These are phyloP conservation scores for Eolophus roseicapilla DNA, from an alignment of 2,113 vertebrate genomes.

Conservation along the genomic window DNA sequence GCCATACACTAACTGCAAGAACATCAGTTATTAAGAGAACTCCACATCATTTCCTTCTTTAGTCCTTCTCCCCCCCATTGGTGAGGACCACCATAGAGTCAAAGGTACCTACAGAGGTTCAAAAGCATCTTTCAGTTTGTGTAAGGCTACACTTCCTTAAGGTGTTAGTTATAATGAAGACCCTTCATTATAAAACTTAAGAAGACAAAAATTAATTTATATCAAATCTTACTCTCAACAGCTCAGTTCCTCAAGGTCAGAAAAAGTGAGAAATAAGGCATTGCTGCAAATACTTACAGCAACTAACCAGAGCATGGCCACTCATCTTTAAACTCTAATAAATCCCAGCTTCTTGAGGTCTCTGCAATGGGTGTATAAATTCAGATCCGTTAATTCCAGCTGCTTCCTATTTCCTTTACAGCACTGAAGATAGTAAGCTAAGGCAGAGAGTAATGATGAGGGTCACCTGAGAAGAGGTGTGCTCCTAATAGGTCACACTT, in stretches of 20 bases:
- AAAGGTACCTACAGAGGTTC: background rate
- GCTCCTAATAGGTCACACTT: background rate
- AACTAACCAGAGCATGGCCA: fast-evolving
- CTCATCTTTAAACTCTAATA: background rate
- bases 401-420: background rate
- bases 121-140: background rate
- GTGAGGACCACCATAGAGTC: background rate
- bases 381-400: background rate
- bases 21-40: background rate
- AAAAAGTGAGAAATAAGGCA: background rate
- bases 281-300: background rate
- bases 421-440: background rate
- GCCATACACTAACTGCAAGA: background rate
- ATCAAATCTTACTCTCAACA: background rate
- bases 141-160: background rate
- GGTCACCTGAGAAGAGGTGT: background rate
- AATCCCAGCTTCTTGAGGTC: background rate
- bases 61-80: background rate
- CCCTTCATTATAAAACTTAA: background rate
- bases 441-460: background rate
- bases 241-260: background rate
- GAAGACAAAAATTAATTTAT: background rate
- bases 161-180: background rate
- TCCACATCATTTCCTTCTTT: background rate
- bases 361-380: background rate